Percentiles rank a stretch among this genome's conserved stretches.
phyloP scores from a whole-genome alignment of 2,888 invertebrate genomes.

The Bombylius discolor region DNA sequence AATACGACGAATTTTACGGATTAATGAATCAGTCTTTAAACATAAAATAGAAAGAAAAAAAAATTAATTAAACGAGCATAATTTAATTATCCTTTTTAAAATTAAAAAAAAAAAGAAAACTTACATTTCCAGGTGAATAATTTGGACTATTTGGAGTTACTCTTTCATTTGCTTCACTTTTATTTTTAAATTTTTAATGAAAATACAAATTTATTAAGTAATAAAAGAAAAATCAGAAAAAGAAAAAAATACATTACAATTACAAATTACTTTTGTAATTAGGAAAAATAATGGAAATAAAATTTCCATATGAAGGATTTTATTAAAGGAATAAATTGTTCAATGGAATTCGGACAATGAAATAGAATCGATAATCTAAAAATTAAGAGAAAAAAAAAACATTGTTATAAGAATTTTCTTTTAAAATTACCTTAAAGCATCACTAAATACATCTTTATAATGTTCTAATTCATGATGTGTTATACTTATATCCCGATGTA shows the following conservation, averaged over 20 bases:
- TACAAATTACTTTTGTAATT: too few relatives aligned
- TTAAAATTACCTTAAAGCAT: slow-evolving; percentile 8
- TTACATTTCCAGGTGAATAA: slow-evolving; percentile 5
- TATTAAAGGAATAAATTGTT: too few relatives aligned
- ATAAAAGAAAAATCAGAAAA: too few relatives aligned
- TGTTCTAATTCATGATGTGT: slow-evolving; percentile 14
- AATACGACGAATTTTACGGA: slow-evolving; percentile 9
- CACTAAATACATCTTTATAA: slow-evolving; percentile 11
- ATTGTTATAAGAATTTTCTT: background rate
- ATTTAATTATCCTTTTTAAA: background rate
- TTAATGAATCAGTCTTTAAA: slow-evolving; percentile 8
- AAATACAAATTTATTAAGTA: background rate
- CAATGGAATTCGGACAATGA: too few relatives aligned
- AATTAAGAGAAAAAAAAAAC: background rate
- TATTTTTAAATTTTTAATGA: background rate
- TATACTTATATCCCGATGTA: slow-evolving; percentile 16
- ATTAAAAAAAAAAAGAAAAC: background rate
- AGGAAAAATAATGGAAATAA: too few relatives aligned
- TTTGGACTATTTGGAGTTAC: slow-evolving; percentile 5
- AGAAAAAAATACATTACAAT: too few relatives aligned
- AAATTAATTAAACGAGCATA: background rate
- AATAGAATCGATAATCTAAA: too few relatives aligned
- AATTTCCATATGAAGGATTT: too few relatives aligned
- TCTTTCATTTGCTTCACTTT: slow-evolving; percentile 6
- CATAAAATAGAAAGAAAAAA: background rate